Base-by-base conservation (phyloP, 2,888 invertebrate species). In the Odontocolon sp. region DNA sequence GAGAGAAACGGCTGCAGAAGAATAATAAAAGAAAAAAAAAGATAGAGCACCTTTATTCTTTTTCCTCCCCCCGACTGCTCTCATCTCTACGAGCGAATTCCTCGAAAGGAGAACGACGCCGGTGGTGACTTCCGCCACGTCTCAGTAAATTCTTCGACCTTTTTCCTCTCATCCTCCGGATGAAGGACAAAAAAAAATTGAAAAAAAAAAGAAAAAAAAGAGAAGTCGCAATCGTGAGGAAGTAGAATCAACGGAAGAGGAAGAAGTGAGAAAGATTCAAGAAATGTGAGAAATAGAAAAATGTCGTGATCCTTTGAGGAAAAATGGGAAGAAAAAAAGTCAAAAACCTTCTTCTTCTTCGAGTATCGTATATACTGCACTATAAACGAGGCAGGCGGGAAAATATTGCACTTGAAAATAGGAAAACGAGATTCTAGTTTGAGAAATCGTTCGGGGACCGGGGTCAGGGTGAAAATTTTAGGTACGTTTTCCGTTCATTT, bases 341-440 rank as follows among this genome's bases (percentile, higher is more conserved):
- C 77, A 78, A 66, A 77, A 71, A 50, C 52, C 68, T 67, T 67
- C 31, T 8, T 28, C 59, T 54, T 47, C 45, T 31, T 14, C 36
- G 50, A 50, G 50, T 36, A 59, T 16, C 26, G 6, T 33, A 16
- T 21, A 21, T 8, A 40, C 14, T 9, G 26, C 47, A 50, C 14
- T 40, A 61, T 71, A 76, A 76, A 76, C 56, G 42, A 54, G 42
- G 45, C 9, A 31, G 66, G 59, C 16, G 52, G 61, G 45, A 67
- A 45, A 33, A 57, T 42, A 26, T 38, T 23, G n/a, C 2, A n/a
- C 50, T 50, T 54, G 28, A 54, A 63, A 42, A 66, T 50, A 42
- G 47, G 75, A 73, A 82, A 84, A 83, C 82, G 80, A 83, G 84
- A 77, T 74, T 84, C 76, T 82, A 82, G 83, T 82, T 84, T 75